These are phyloP conservation scores for Triplophysa dalaica DNA, from an alignment of 2,113 vertebrate species.

Conservation along the genomic window DNA sequence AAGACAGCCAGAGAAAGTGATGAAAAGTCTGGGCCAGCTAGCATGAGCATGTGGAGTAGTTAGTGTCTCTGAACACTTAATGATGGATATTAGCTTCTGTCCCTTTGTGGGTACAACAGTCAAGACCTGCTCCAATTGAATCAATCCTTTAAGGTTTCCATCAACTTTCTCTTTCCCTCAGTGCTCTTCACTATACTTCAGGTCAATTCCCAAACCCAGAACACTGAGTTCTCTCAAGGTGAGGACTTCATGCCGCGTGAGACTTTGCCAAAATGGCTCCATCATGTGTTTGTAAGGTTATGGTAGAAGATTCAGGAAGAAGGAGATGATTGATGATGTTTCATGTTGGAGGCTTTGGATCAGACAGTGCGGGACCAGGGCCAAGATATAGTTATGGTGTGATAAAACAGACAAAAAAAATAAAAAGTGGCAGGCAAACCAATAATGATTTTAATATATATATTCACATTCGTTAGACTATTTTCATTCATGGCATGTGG, in stretches of 20 bases:
- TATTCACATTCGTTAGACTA: too few species aligned
- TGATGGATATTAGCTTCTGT: slow-evolving; percentile 27
- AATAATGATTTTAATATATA: too few species aligned
- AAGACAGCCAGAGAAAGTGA: neutral
- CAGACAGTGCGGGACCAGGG: neutral
- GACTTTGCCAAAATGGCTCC: neutral
- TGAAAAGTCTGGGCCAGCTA: neutral
- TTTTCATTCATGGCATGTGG: too few species aligned
- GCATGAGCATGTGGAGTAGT: neutral
- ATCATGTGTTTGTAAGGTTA: slow-evolving; percentile 7
- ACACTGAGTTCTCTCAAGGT: slow-evolving; percentile 23
- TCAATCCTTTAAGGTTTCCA: slow-evolving; percentile 39
- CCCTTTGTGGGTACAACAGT: neutral
- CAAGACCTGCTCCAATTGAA: slow-evolving; percentile 23
- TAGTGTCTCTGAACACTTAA: slow-evolving; percentile 20
- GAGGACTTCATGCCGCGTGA: neutral
- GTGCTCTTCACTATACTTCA: slow-evolving; percentile 17
- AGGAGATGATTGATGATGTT: slow-evolving; percentile 19
- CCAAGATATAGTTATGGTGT: too few species aligned
- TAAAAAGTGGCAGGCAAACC: too few species aligned
- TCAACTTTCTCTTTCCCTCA: slow-evolving; percentile 26
- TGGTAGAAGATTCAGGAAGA: slow-evolving; percentile 25
- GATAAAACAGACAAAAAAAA: too few species aligned
- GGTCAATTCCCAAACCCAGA: slow-evolving; percentile 23
- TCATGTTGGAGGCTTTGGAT: slow-evolving; percentile 28